phyloP scores from a whole-genome alignment of 2,113 vertebrate genomes.

The Pterocles gutturalis region DNA sequence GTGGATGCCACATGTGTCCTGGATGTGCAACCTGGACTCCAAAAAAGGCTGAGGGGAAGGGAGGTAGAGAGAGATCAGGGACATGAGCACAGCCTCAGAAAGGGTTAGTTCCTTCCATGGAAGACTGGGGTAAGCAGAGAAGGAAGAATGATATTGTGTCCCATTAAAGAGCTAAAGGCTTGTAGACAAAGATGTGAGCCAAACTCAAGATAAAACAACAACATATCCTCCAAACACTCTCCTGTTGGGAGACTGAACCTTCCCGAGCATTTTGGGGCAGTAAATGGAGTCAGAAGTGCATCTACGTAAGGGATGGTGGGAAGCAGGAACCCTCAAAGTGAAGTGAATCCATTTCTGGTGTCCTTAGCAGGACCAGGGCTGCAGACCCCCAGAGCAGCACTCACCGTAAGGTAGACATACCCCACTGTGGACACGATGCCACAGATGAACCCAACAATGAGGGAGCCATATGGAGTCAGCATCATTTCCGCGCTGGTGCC shows the following conservation, averaged over 20 bases:
- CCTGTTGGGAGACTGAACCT: background rate
- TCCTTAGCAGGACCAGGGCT: background rate
- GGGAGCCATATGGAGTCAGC: slow-evolving; percentile 89
- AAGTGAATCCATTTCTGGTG: background rate
- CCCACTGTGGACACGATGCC: slow-evolving; percentile 91
- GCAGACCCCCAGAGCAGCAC: slow-evolving; percentile 4
- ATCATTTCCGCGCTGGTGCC: slow-evolving; percentile 93
- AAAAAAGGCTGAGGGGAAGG: slow-evolving; percentile 84
- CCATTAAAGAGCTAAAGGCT: background rate
- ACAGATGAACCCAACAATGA: slow-evolving; percentile 89
- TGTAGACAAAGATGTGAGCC: background rate
- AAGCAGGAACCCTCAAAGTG: background rate
- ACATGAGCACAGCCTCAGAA: background rate
- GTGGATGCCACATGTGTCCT: slow-evolving; percentile 95
- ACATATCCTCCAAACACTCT: background rate
- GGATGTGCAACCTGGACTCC: slow-evolving; percentile 85
- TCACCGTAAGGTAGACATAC: slow-evolving; percentile 88
- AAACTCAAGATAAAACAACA: background rate
- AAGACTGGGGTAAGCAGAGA: background rate
- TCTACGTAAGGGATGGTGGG: background rate
- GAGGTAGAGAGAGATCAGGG: background rate
- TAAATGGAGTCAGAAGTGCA: background rate
- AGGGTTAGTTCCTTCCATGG: background rate
- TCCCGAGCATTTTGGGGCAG: background rate
- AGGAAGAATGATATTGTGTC: background rate